Percentiles rank a stretch among this genome's conserved stretches.
Conservation (phyloP, 2,797 vertebrate genomes). For the Scomberomorus guttatus region DNA sequence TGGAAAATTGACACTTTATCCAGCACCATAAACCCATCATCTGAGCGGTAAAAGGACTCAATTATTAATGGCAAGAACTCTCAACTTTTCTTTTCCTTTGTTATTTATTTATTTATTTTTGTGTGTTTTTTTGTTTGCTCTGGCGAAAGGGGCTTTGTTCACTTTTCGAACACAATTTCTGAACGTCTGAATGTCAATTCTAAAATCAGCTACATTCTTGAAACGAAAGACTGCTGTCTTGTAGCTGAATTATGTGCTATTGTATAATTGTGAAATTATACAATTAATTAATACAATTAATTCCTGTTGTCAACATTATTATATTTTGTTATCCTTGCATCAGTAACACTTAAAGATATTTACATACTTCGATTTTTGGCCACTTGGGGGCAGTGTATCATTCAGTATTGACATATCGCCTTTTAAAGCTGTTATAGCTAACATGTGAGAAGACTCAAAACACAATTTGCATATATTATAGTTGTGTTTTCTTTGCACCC, state of each 20-base stretch:
- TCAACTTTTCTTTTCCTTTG: conserved; percentile 35
- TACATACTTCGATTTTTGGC: not conserved
- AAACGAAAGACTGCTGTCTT: not conserved
- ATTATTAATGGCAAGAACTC: conserved; percentile 47
- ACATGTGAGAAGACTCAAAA: too few species aligned
- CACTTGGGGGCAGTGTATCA: not conserved
- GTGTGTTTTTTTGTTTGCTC: not conserved
- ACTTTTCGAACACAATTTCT: conserved; percentile 16
- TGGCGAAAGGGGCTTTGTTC: not conserved
- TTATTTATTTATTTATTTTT: conserved; percentile 11
- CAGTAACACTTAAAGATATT: not conserved
- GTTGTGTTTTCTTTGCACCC: too few species aligned
- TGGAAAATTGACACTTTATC: conserved; percentile 69
- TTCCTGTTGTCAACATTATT: too few species aligned
- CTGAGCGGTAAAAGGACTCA: conserved; percentile 46
- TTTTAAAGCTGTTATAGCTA: too few species aligned
- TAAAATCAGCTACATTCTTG: not conserved
- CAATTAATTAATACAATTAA: too few species aligned
- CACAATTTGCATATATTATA: not conserved
- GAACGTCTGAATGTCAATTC: not conserved
- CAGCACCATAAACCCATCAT: conserved; percentile 57
- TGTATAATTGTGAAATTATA: too few species aligned
- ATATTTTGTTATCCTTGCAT: not conserved
- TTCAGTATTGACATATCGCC: too few species aligned
- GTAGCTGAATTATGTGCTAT: not conserved